Conservation (phyloP, 1,140 invertebrate genomes). For the Sinella curviseta region DNA sequence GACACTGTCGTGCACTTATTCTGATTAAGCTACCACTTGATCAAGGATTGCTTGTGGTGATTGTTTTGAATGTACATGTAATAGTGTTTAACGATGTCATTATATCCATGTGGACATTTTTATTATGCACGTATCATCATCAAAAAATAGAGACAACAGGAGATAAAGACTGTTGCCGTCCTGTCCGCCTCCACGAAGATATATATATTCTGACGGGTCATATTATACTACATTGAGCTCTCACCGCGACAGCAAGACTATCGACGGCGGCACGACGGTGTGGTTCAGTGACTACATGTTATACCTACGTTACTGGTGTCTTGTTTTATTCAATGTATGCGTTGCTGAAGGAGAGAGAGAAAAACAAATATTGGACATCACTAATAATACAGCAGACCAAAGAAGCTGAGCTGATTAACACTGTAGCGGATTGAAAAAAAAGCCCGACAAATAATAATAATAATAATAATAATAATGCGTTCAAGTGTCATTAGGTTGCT, state of each 20-base stretch:
- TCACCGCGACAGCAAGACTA: neutral
- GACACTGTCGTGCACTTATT: no score
- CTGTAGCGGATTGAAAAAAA: neutral
- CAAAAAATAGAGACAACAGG: neutral
- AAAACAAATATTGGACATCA: neutral
- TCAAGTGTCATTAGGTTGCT: neutral
- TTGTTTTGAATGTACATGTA: no score
- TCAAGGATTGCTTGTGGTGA: no score
- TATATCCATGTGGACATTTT: conserved; percentile 9
- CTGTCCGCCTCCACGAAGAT: conserved; percentile 23
- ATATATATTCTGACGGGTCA: neutral
- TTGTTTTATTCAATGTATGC: conserved; percentile 2
- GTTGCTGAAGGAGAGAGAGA: neutral
- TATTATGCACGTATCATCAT: conserved; percentile 6
- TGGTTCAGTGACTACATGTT: neutral
- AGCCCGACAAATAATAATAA: neutral
- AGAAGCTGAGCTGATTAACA: neutral
- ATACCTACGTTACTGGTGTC: neutral
- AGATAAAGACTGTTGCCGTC: conserved; percentile 22
- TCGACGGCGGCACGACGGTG: neutral
- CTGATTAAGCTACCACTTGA: no score
- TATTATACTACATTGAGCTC: neutral
- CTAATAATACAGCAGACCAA: neutral
- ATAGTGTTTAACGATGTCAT: no score
- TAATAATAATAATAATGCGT: no score